These are phyloP conservation scores for Myodes glareolus DNA, from an alignment of 2,113 vertebrate species.

Conservation along the genomic window DNA sequence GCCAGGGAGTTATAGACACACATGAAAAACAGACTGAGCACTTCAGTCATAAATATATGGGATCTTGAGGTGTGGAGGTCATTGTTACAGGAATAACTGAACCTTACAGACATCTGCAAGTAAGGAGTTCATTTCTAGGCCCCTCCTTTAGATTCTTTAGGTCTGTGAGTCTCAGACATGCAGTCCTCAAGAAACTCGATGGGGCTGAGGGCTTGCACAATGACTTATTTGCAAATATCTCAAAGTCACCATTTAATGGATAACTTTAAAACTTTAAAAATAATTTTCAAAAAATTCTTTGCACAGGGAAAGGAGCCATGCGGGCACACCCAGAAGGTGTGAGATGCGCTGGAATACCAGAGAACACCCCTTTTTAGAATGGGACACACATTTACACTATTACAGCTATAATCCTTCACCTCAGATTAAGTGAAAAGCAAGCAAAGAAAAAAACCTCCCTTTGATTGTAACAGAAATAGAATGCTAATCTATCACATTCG, in stretches of 20 bases:
- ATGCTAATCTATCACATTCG: not conserved
- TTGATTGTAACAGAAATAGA: not conserved
- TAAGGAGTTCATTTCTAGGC: not conserved
- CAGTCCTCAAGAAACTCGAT: not conserved
- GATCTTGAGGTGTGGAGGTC: not conserved
- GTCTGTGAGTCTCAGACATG: not conserved
- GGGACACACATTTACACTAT: not conserved
- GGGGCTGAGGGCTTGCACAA: not conserved
- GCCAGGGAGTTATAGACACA: not conserved
- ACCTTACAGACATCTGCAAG: not conserved
- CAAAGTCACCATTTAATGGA: not conserved
- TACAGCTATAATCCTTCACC: not conserved
- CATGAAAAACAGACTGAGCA: not conserved
- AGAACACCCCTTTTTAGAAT: not conserved
- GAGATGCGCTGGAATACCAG: not conserved
- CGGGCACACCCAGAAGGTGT: not conserved
- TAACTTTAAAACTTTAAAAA: not conserved
- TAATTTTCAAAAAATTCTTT: not conserved
- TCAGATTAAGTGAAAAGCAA: not conserved
- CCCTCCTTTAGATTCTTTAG: not conserved
- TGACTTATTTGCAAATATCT: slow-evolving; percentile 11
- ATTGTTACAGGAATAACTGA: not conserved
- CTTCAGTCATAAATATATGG: not conserved
- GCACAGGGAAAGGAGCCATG: not conserved
- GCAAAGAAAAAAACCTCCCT: not conserved